Conservation (phyloP, 2,797 vertebrate genomes). For the Oophaga sylvatica region DNA sequence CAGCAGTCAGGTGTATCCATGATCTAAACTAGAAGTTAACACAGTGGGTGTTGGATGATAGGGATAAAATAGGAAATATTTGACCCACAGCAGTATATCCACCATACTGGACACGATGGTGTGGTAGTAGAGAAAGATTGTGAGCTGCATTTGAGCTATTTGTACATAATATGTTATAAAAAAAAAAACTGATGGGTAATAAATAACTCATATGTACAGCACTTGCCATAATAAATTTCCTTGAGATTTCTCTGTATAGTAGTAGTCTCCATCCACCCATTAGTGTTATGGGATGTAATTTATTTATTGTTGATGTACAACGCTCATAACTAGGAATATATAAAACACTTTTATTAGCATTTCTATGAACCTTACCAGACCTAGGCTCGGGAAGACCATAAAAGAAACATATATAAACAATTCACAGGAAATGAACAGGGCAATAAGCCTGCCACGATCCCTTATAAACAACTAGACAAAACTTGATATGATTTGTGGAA, state of each 20-base stretch:
- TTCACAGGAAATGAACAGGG: background rate
- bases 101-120: background rate
- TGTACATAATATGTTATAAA: background rate
- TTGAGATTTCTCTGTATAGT: background rate
- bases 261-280: background rate
- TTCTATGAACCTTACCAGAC: background rate
- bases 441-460: background rate
- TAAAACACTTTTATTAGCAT: background rate
- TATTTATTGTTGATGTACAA: background rate
- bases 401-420: background rate
- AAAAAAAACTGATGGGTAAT: background rate
- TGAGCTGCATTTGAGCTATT: background rate
- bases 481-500: background rate
- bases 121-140: background rate
- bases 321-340: constrained; percentile 6
- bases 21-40: background rate
- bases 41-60: background rate
- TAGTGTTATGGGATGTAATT: background rate
- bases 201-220: background rate
- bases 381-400: background rate
- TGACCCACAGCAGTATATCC: background rate
- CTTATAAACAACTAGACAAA: background rate
- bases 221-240: background rate
- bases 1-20: background rate
- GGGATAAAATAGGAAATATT: background rate